These are phyloP conservation scores for Indicator indicator DNA, from an alignment of 2,113 vertebrate species.

Conservation along the genomic window DNA sequence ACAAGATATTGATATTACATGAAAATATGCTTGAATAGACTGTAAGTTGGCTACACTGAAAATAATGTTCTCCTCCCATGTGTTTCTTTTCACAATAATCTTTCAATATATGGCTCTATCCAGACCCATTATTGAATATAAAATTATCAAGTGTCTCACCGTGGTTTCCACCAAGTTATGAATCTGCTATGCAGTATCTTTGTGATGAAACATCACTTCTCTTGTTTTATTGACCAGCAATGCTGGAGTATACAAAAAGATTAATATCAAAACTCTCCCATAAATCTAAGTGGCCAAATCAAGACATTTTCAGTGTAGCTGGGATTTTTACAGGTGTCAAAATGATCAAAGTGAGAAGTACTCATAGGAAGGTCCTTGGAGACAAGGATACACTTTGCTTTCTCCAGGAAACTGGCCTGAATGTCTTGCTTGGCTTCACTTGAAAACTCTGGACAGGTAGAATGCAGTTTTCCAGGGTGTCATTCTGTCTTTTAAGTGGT, in stretches of 20 bases:
- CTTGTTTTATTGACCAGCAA: not conserved
- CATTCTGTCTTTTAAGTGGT: not conserved
- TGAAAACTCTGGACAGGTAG: not conserved
- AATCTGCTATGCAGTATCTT: not conserved
- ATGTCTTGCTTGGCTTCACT: not conserved
- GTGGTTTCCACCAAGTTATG: not conserved
- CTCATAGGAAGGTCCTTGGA: not conserved
- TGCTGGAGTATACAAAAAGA: not conserved
- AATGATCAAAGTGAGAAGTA: not conserved
- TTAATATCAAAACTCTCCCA: not conserved
- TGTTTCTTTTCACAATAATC: not conserved
- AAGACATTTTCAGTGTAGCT: not conserved
- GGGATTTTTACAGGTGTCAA: not conserved
- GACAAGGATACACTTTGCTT: not conserved
- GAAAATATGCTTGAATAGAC: not conserved
- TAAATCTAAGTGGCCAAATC: not conserved
- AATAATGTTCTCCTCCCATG: not conserved
- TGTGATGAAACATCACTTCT: not conserved
- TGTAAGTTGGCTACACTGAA: not conserved
- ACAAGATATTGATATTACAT: not conserved
- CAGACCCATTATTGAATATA: not conserved
- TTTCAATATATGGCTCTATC: not conserved
- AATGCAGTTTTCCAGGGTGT: not conserved
- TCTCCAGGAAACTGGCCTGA: not conserved
- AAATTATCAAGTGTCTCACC: not conserved